Evolutionary conservation across 2,888 invertebrate genomes (phyloP).

Genomic region (Nymphalis polychloros): DNA sequence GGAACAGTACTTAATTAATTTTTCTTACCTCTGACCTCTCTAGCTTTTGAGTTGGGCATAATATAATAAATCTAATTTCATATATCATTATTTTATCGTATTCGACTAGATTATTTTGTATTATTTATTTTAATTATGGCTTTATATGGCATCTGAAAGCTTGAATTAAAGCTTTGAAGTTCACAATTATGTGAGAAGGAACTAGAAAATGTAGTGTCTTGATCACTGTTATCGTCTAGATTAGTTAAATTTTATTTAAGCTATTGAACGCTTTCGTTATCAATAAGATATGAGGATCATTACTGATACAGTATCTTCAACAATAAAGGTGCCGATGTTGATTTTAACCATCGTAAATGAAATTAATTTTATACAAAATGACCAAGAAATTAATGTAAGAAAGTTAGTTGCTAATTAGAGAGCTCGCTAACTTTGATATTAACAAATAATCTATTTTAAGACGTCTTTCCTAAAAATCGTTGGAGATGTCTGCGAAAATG

Average conservation of each 20-base stretch:
- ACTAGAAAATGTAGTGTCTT: too few relatives aligned
- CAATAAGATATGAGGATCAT: neutral
- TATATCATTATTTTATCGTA: too few relatives aligned
- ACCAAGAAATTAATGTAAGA: too few relatives aligned
- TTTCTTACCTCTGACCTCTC: too few relatives aligned
- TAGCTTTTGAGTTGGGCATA: too few relatives aligned
- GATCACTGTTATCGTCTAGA: slow-evolving; percentile 12
- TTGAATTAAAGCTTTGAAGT: neutral
- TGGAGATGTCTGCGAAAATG: slow-evolving; percentile 49
- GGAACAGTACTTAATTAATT: too few relatives aligned
- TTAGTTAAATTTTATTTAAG: slow-evolving; percentile 16
- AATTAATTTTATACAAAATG: too few relatives aligned
- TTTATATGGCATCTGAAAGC: neutral
- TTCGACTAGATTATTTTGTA: too few relatives aligned
- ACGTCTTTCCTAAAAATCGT: slow-evolving; percentile 29
- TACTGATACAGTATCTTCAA: neutral
- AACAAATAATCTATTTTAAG: neutral
- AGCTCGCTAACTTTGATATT: neutral
- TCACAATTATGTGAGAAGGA: neutral
- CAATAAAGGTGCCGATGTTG: too few relatives aligned
- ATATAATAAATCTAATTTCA: too few relatives aligned
- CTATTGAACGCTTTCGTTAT: slow-evolving; percentile 14
- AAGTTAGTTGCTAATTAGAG: neutral
- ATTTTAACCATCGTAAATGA: too few relatives aligned
- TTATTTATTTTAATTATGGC: too few relatives aligned